Evolutionary conservation across 2,888 invertebrate species (phyloP).

Genomic region (Chloromyia formosa): DNA sequence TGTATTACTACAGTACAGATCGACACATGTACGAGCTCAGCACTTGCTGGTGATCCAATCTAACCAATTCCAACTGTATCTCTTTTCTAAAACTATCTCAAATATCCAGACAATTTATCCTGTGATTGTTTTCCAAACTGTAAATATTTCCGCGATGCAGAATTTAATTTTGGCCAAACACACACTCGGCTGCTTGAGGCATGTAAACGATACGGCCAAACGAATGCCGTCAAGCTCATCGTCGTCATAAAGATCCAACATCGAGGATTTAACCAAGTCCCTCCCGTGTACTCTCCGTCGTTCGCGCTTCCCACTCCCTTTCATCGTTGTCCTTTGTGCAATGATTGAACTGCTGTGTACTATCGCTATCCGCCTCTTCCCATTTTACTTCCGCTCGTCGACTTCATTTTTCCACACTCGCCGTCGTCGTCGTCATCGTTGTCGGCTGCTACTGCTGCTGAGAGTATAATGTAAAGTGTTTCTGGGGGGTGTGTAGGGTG

Average conservation of each 20-base stretch:
- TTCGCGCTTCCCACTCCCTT: too few relatives aligned
- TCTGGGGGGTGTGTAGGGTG: conserved; percentile 15
- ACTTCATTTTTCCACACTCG: conserved; percentile 35
- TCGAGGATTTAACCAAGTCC: background rate
- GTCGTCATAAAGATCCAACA: conserved; percentile 19
- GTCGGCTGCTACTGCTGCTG: background rate
- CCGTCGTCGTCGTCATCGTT: background rate
- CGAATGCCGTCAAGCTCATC: conserved; percentile 26
- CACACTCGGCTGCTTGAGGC: conserved; percentile 21
- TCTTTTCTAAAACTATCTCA: too few relatives aligned
- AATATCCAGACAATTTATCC: background rate
- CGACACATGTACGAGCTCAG: too few relatives aligned
- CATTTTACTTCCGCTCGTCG: conserved; percentile 30
- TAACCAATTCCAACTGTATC: too few relatives aligned
- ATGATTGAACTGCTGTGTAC: conserved; percentile 12
- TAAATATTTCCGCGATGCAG: conserved; percentile 29
- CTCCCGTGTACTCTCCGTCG: too few relatives aligned
- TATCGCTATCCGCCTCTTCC: conserved; percentile 35
- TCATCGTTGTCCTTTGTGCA: conserved; percentile 9
- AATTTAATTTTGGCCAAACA: conserved; percentile 24
- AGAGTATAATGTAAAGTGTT: conserved; percentile 29
- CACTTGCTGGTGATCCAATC: too few relatives aligned
- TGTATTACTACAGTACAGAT: too few relatives aligned
- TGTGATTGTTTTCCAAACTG: background rate
- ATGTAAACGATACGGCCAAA: conserved; percentile 26